These are phyloP conservation scores for Manis crassicaudata DNA, from an alignment of 2,797 vertebrate species.

Conservation along the genomic window DNA sequence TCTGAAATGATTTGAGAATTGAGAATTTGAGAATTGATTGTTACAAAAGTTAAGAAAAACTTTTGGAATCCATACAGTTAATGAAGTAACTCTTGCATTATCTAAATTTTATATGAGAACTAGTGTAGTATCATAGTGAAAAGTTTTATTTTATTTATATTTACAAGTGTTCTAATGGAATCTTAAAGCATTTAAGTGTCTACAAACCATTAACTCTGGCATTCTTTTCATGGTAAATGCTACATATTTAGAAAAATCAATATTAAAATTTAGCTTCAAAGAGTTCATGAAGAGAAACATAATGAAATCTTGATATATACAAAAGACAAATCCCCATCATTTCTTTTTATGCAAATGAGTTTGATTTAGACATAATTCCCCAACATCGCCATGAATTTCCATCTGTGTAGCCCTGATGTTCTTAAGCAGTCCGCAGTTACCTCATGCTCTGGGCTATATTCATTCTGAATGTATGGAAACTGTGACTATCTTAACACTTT, in stretches of 20 bases:
- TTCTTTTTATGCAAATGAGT: constrained; percentile 83
- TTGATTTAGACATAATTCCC: constrained; percentile 86
- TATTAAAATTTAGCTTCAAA: constrained; percentile 74
- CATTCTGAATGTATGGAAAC: constrained; percentile 83
- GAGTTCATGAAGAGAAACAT: constrained; percentile 68
- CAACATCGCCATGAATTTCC: constrained; percentile 88
- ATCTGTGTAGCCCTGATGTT: constrained; percentile 86
- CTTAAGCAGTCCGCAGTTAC: constrained; percentile 86
- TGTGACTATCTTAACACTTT: constrained; percentile 88
- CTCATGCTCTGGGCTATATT: constrained; percentile 89
- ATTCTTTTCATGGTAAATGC: constrained; percentile 77
- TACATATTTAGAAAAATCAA: constrained; percentile 70
- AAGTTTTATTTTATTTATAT: constrained; percentile 75
- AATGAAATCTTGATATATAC: constrained; percentile 68
- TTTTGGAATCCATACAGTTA: constrained; percentile 28
- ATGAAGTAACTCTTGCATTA: constrained; percentile 48
- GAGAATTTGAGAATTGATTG: background rate
- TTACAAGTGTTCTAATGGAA: constrained; percentile 73
- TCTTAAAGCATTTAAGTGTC: constrained; percentile 58
- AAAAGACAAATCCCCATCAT: constrained; percentile 69
- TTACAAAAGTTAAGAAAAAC: constrained; percentile 28
- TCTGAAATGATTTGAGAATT: background rate
- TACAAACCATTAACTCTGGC: constrained; percentile 66
- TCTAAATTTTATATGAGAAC: constrained; percentile 35
- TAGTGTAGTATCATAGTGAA: background rate